A percentile compares a stretch with the other conserved stretches of the same genome.
Evolutionary conservation across 2,113 vertebrate genomes (phyloP).

Genomic region (Apeltes quadracus): DNA sequence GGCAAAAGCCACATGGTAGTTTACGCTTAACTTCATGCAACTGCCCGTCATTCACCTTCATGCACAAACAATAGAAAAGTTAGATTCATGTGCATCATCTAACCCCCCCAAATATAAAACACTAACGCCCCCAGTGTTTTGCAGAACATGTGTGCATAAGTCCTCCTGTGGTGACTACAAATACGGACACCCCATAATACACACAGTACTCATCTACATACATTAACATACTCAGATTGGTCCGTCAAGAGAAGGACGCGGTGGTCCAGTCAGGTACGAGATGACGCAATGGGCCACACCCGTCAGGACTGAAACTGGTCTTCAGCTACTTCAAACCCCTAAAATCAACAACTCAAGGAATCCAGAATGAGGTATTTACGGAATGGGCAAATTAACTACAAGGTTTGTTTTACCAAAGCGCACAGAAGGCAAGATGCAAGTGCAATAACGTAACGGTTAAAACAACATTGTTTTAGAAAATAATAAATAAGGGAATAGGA

Average conservation of each 20-base stretch:
- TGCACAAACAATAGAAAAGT: conserved; percentile 41
- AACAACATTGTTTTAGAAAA: conserved; percentile 35
- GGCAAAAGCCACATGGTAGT: conserved; percentile 53
- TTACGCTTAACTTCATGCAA: conserved; percentile 57
- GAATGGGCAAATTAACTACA: conserved; percentile 59
- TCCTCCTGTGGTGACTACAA: conserved; percentile 30
- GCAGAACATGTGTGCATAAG: conserved; percentile 21
- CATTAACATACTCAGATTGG: conserved; percentile 57
- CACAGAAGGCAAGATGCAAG: conserved; percentile 66
- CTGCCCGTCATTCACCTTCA: conserved; percentile 41
- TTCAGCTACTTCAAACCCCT: conserved; percentile 55
- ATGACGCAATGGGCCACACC: conserved; percentile 63
- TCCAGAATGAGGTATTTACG: conserved; percentile 38
- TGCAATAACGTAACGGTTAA: conserved; percentile 47
- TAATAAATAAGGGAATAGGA: conserved; percentile 62
- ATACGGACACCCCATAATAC: conserved; percentile 41
- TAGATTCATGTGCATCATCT: conserved; percentile 28
- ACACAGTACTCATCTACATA: conserved; percentile 37
- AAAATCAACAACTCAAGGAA: conserved; percentile 47
- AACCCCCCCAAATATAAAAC: conserved; percentile 41
- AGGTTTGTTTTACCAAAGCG: conserved; percentile 36
- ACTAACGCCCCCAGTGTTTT: conserved; percentile 23
- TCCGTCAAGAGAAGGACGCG: conserved; percentile 60
- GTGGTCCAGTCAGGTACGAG: conserved; percentile 59
- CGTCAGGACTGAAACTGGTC: conserved; percentile 57